Evolutionary conservation across 2,888 invertebrate species (phyloP).

Genomic region (Lasioglossum oenotherae): DNA sequence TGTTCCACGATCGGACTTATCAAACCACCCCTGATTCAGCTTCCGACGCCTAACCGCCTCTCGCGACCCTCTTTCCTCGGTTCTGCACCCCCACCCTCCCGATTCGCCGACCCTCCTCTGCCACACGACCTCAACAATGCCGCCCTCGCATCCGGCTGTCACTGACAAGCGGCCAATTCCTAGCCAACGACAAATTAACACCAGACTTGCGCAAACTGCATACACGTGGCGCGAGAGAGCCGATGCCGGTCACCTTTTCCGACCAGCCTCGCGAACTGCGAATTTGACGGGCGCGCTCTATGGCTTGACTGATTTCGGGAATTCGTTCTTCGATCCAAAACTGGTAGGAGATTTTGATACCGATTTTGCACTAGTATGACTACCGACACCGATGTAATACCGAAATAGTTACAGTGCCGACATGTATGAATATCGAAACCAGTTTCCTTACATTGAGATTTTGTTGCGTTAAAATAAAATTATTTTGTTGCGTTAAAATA

Average conservation of each 20-base stretch:
- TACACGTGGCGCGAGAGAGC: slow-evolving; percentile 40
- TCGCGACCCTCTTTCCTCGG: slow-evolving; percentile 39
- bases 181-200: slow-evolving; percentile 75
- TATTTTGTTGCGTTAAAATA: no score
- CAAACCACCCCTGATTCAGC: slow-evolving; percentile 39
- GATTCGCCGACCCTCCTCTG: slow-evolving; percentile 46
- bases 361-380: background rate
- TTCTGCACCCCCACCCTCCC: slow-evolving; percentile 25
- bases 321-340: background rate
- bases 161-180: slow-evolving; percentile 68
- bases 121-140: slow-evolving; percentile 71
- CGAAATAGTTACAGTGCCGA: no score
- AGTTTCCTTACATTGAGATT: no score
- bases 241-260: slow-evolving; percentile 4
- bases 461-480: no score
- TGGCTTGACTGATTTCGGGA: background rate
- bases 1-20: slow-evolving; percentile 43
- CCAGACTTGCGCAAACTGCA: slow-evolving; percentile 53
- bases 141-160: slow-evolving; percentile 72
- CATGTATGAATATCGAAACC: no score
- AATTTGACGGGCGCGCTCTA: background rate
- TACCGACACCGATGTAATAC: background rate
- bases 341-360: background rate
- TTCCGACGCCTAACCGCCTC: slow-evolving; percentile 40
- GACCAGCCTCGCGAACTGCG: background rate